These are phyloP conservation scores for Nematolebias whitei DNA, from an alignment of 2,113 vertebrate genomes.

Conservation along the genomic window DNA sequence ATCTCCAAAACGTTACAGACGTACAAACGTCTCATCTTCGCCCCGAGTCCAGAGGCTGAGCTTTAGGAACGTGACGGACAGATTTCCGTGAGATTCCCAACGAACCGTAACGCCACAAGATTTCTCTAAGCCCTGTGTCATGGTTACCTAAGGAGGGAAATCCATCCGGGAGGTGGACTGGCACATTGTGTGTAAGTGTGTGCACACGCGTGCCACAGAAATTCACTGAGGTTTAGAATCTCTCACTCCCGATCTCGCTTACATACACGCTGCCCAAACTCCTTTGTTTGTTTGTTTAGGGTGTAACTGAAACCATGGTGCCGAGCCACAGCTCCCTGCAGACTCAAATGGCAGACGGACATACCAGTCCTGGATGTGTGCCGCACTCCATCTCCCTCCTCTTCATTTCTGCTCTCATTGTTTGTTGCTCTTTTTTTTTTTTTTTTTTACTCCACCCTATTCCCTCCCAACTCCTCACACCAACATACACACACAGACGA, in stretches of 20 bases:
- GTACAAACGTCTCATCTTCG: constrained; percentile 20
- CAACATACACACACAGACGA: constrained; percentile 44
- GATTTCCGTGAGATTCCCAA: constrained; percentile 41
- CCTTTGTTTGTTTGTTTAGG: constrained; percentile 81
- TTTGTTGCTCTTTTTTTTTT: constrained; percentile 18
- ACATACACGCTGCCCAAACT: constrained; percentile 49
- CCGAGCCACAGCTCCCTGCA: constrained; percentile 63
- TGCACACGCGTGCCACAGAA: constrained; percentile 28
- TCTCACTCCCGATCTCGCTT: constrained; percentile 14
- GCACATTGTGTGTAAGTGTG: constrained; percentile 16
- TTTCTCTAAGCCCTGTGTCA: constrained; percentile 31
- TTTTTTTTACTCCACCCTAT: background rate
- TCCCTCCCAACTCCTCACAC: constrained; percentile 24
- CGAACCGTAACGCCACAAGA: constrained; percentile 24
- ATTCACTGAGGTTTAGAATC: constrained; percentile 40
- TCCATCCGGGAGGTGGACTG: constrained; percentile 29
- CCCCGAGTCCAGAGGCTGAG: constrained; percentile 22
- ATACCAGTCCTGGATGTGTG: constrained; percentile 37
- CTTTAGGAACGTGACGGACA: constrained; percentile 36
- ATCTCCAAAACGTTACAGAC: constrained; percentile 32
- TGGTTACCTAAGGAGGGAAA: constrained; percentile 43
- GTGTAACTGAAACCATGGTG: constrained; percentile 82
- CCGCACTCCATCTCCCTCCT: constrained; percentile 30
- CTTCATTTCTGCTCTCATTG: constrained; percentile 21
- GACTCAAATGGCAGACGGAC: constrained; percentile 65